Conservation (phyloP, 2,797 vertebrate species). For the Arrhamphus sclerolepis region DNA sequence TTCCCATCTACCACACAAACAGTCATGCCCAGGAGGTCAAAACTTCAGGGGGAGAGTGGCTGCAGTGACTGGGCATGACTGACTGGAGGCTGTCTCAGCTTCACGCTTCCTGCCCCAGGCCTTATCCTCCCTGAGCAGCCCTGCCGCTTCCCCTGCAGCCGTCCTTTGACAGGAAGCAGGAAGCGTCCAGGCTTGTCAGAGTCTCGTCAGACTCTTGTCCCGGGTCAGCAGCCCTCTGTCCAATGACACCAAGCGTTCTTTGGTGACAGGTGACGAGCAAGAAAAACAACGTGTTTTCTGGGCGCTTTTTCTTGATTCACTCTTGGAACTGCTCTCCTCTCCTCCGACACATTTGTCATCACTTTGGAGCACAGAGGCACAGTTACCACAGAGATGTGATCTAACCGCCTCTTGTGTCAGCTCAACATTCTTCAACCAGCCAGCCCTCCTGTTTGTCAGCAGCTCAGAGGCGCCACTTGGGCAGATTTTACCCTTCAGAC, state of each 20-base stretch:
- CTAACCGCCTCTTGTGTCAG: conserved; percentile 34
- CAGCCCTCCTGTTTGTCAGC: conserved; percentile 46
- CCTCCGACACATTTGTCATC: conserved; percentile 38
- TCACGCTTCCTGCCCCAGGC: conserved; percentile 68
- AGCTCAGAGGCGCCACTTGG: conserved; percentile 45
- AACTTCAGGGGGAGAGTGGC: conserved; percentile 30
- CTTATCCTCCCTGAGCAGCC: conserved; percentile 74
- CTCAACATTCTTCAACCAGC: conserved; percentile 59
- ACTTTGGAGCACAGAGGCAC: conserved; percentile 10
- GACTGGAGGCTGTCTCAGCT: conserved; percentile 61
- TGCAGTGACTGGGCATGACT: conserved; percentile 54
- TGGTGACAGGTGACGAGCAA: conserved; percentile 54
- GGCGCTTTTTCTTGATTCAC: conserved; percentile 16
- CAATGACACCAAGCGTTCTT: conserved; percentile 66
- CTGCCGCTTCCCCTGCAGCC: conserved; percentile 68
- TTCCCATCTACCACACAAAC: conserved; percentile 28
- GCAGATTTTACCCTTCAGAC: conserved; percentile 24
- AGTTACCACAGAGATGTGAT: conserved; percentile 61
- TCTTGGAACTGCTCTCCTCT: conserved; percentile 19
- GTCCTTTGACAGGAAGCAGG: conserved; percentile 76
- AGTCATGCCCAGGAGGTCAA: conserved; percentile 49
- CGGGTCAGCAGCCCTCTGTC: conserved; percentile 45
- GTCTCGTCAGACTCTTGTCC: conserved; percentile 65
- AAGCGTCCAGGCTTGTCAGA: conserved; percentile 63
- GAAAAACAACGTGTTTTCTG: conserved; percentile 38